These are phyloP conservation scores for Sicus ferrugineus DNA, from an alignment of 2,888 invertebrate genomes.

Conservation along the genomic window DNA sequence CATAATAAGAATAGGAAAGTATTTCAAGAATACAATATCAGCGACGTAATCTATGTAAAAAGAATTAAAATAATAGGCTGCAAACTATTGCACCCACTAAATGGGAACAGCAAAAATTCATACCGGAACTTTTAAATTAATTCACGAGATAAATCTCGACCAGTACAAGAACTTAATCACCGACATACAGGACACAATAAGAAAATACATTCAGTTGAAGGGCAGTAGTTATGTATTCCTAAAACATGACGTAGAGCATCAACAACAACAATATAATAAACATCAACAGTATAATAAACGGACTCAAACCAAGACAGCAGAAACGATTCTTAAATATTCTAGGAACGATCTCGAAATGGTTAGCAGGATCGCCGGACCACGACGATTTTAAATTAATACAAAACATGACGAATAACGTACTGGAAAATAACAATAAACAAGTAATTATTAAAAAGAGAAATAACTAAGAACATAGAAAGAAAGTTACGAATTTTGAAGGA, in stretches of 20 bases:
- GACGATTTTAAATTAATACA: slow-evolving; percentile 29
- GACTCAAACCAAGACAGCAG: slow-evolving; percentile 25
- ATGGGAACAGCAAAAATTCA: slow-evolving; percentile 26
- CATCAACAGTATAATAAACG: slow-evolving; percentile 20
- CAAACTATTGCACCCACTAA: slow-evolving; percentile 34
- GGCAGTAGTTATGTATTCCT: slow-evolving; percentile 21
- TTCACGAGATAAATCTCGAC: slow-evolving; percentile 20
- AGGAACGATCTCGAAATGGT: slow-evolving; percentile 28
- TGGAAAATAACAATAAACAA: slow-evolving; percentile 24
- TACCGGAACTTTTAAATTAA: slow-evolving; percentile 17
- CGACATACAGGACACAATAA: slow-evolving; percentile 19
- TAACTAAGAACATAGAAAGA: slow-evolving; percentile 22
- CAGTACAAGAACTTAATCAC: slow-evolving; percentile 23
- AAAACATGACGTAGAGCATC: slow-evolving; percentile 20
- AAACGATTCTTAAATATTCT: slow-evolving; percentile 25
- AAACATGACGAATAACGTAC: slow-evolving; percentile 19
- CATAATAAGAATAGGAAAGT: slow-evolving; percentile 37
- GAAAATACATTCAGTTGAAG: slow-evolving; percentile 2
- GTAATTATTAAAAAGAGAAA: slow-evolving; percentile 6
- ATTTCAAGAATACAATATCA: slow-evolving; percentile 34
- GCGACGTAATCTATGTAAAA: slow-evolving; percentile 37
- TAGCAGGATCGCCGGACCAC: slow-evolving; percentile 29
- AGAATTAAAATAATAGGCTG: slow-evolving; percentile 37
- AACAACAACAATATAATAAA: slow-evolving; percentile 19
- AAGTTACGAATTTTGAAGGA: slow-evolving; percentile 39